A percentile compares a stretch with the other conserved stretches of the same genome.
Evolutionary conservation across 2,113 vertebrate genomes (phyloP).

Genomic region (Limnothrissa miodon): DNA sequence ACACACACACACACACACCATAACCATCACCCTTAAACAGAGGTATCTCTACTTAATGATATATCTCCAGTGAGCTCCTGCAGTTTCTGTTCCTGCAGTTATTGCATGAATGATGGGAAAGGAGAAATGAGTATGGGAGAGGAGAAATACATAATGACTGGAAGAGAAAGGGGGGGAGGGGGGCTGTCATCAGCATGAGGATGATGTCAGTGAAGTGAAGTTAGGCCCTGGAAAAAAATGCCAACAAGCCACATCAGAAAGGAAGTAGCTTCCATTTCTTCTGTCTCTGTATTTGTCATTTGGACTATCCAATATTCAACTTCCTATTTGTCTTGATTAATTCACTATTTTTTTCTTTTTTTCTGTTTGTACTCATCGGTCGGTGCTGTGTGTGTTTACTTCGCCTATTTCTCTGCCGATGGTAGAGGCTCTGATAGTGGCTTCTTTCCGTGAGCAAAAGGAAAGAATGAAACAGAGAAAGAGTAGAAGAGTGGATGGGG

Average conservation of each 20-base stretch:
- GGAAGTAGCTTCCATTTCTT: background rate
- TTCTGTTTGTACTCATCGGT: background rate
- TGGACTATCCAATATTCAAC: background rate
- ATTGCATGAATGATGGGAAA: background rate
- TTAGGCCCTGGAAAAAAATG: background rate
- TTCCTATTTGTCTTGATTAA: background rate
- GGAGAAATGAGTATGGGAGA: background rate
- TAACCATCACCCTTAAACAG: conserved; percentile 48
- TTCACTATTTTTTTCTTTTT: background rate
- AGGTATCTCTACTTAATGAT: conserved; percentile 55
- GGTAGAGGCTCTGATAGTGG: background rate
- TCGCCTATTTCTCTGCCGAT: background rate
- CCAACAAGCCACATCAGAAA: background rate
- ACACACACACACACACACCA: background rate
- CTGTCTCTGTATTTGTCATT: background rate
- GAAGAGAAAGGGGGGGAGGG: background rate
- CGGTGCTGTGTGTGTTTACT: background rate
- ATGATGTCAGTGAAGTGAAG: background rate
- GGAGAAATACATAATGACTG: no score
- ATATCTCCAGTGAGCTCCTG: conserved; percentile 36
- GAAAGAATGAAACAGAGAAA: background rate
- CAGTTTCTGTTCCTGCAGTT: background rate
- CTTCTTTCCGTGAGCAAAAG: no score
- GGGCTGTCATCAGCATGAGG: background rate
- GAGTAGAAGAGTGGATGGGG: conserved; percentile 4